Base-by-base conservation (phyloP, 2,888 invertebrate genomes). In the Tetragonisca angustula region DNA sequence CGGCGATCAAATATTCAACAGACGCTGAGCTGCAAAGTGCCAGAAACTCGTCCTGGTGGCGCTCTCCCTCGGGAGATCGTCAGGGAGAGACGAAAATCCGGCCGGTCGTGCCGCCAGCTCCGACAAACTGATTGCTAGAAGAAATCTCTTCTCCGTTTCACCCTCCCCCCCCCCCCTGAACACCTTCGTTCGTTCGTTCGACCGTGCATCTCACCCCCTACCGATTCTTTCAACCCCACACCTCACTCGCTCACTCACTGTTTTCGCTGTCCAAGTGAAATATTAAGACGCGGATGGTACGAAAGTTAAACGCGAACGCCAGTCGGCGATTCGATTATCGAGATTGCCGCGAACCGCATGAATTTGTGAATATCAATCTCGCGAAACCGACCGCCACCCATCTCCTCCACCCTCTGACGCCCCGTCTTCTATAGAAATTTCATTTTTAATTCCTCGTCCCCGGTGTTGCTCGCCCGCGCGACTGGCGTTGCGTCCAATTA, bases 21-120 rank as follows among this genome's bases (percentile, higher is more conserved):
- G 91, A 92, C 90, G 92, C 87, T 90, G 91, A 91, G 90, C 90
- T 91, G 92, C 89, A 90, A 92, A 92, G 92, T 92, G 91, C 85
- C 89, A 92, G 92, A 91, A 92, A 92, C 92, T 91, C 90, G 87
- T 91, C 87, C 89, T 69, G 81, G 76, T 67, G 81, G 61, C 81
- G 74, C 65, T 72, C 81, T 84, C 84, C 84, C 85, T 50, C 71
- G 79, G 50, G 81, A 82, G 54, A n/a, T 54, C 75, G 75, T 43
- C 71, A 73, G 79, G 50, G 61, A 76, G 72, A 79, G 71, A 68
- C 84, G 85, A 84, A 85, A 90, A 90, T 90, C 85, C 86, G 81
- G 64, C 82, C 75, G 83, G 76, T 65, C 74, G 75, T 62, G 80
- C 81, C 68, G 64, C 73, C 27, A 43, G 76, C 70, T 75, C 77